Conservation (phyloP, 2,113 vertebrate species). For the Ploceus nigricollis region DNA sequence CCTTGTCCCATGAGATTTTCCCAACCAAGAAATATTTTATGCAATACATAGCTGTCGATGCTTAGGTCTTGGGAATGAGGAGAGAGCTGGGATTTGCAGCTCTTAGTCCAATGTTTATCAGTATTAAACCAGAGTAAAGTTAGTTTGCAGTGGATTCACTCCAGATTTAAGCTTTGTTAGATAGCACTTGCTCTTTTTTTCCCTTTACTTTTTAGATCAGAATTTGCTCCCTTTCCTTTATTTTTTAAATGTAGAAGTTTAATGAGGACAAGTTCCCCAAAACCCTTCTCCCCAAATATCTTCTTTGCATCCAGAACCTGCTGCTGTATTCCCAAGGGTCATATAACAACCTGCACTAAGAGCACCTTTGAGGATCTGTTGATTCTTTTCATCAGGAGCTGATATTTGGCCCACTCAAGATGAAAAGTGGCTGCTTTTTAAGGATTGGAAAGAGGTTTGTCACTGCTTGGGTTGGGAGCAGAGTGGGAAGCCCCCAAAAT, state of each 20-base stretch:
- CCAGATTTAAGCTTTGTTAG: neutral
- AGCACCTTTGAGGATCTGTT: neutral
- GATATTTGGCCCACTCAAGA: neutral
- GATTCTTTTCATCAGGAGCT: neutral
- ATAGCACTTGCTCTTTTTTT: neutral
- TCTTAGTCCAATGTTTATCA: neutral
- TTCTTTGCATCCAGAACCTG: neutral
- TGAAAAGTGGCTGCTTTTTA: neutral
- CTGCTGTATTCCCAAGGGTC: neutral
- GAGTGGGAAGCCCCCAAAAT: neutral
- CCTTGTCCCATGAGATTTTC: constrained; percentile 2
- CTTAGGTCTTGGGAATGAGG: neutral
- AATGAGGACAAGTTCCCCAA: neutral
- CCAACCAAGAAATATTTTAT: constrained; percentile 27
- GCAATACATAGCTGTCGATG: neutral
- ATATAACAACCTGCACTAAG: neutral
- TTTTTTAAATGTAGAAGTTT: neutral
- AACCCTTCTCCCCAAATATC: neutral
- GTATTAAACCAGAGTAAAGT: neutral
- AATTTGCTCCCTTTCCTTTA: neutral
- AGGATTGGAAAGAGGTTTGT: neutral
- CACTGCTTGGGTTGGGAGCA: neutral
- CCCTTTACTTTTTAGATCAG: neutral
- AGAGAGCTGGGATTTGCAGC: neutral
- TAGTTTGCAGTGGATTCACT: neutral